phyloP scores from a whole-genome alignment of 2,888 invertebrate species.

The Diarsia brunnea region DNA sequence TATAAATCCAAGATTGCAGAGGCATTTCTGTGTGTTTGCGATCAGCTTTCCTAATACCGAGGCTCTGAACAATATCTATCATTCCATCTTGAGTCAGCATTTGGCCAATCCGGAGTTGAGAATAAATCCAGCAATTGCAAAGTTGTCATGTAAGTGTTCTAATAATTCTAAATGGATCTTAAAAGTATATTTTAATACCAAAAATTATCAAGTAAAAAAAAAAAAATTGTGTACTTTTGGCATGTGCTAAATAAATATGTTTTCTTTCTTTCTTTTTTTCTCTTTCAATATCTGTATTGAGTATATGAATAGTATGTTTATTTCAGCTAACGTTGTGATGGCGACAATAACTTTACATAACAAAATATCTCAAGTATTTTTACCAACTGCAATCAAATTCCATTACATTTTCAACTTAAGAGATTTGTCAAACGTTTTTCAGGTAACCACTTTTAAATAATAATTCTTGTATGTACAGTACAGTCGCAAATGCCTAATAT shows the following conservation, averaged over 20 bases:
- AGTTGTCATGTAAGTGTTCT: constrained; percentile 89
- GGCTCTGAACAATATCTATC: constrained; percentile 96
- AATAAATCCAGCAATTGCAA: constrained; percentile 93
- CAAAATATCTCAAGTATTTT: constrained; percentile 96
- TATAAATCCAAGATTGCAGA: constrained; percentile 97
- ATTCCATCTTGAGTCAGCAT: constrained; percentile 96
- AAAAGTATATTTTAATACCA: no score
- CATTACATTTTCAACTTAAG: constrained; percentile 99
- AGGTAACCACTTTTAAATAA: constrained; percentile 90
- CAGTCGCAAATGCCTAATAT: no score
- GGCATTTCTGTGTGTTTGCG: constrained; percentile 97
- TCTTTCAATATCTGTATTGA: not conserved
- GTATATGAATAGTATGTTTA: constrained; percentile 6
- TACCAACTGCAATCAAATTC: constrained; percentile 98
- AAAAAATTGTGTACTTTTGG: no score
- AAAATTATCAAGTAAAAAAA: no score
- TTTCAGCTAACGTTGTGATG: constrained; percentile 92
- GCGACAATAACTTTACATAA: constrained; percentile 96
- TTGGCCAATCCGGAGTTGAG: constrained; percentile 95
- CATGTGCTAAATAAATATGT: no score
- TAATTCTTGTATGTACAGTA: not conserved
- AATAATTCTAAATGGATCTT: not conserved
- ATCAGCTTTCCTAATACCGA: constrained; percentile 96
- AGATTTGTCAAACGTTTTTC: constrained; percentile 98
- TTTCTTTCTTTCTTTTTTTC: no score